Evolutionary conservation across 1,140 invertebrate genomes (phyloP), one percentile per base, ranked within the genome.

Genomic region (Bombus difficillimus): DNA sequence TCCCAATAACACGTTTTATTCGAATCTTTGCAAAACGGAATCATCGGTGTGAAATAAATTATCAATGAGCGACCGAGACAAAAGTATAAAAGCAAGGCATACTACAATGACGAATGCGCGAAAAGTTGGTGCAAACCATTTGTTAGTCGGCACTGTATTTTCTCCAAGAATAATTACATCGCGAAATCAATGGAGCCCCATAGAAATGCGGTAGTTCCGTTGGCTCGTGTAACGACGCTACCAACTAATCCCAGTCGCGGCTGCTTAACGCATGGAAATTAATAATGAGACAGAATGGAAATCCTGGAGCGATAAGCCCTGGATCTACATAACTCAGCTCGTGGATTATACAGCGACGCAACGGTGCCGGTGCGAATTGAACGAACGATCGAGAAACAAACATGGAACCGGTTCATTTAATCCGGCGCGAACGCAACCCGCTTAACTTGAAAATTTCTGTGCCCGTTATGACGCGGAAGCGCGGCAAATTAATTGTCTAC

Each of bases 251-350:
- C 82, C 62, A 57, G 79, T 62, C 69, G 59, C 77, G 71, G 83
- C 83, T 90, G 89, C 88, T 90, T 90, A 90, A 90, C 89, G 88
- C 88, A 90, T 90, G 88, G 89, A 90, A 90, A 90, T 90, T 90
- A 90, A 90, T 90, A 90, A 90, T 90, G 89, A 90, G 89, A 85
- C 89, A 88, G 89, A 90, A 90, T 90, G 88, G 89, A 90, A 90
- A 90, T 90, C 89, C 88, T 89, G 83, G 80, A 90, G 83, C 89
- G 89, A 90, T 90, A 90, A 90, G 83, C 89, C 89, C 80, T 18
- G 86, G 86, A 90, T 90, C 88, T 88, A 89, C 88, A 80, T 90
- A 90, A 90, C 88, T 90, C 88, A 25, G 57, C 69, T 59, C 39
- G 81, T 72, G 89, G 86, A 90, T 90, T 90, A 90, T 87, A 83